Conservation (phyloP, 2,113 vertebrate species). For the Gallinago media region DNA sequence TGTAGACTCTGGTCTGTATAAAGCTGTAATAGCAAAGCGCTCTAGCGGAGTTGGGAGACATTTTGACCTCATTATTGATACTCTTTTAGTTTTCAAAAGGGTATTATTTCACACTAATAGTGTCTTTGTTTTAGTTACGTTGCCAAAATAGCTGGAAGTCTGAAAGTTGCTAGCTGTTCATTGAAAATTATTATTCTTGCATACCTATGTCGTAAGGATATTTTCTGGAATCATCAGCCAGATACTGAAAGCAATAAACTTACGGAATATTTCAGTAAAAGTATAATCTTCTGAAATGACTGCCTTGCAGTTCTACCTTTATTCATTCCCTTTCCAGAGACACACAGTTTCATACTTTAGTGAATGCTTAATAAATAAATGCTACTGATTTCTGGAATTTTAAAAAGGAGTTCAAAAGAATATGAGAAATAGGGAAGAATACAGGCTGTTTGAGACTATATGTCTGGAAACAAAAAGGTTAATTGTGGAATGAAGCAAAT, state of each 20-base stretch:
- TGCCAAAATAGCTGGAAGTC: neutral
- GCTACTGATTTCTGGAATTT: neutral
- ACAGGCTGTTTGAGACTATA: neutral
- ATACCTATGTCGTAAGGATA: neutral
- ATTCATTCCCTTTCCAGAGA: neutral
- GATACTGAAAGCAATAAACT: neutral
- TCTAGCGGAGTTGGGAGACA: neutral
- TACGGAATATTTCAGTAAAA: neutral
- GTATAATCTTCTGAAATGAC: neutral
- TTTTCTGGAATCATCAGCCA: neutral
- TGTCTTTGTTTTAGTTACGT: neutral
- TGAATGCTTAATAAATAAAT: neutral
- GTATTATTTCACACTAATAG: neutral
- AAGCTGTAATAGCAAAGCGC: conserved; percentile 27
- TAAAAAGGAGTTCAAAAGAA: neutral
- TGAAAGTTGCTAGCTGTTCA: neutral
- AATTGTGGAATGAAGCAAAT: neutral
- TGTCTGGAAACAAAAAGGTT: neutral
- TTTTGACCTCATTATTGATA: neutral
- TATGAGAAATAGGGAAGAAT: neutral
- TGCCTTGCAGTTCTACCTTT: neutral
- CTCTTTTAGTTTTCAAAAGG: neutral
- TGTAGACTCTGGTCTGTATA: conserved; percentile 32
- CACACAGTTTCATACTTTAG: fast-evolving
- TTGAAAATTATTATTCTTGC: neutral